Conservation (phyloP, 23 tunicate species). For the Styela clava region DNA sequence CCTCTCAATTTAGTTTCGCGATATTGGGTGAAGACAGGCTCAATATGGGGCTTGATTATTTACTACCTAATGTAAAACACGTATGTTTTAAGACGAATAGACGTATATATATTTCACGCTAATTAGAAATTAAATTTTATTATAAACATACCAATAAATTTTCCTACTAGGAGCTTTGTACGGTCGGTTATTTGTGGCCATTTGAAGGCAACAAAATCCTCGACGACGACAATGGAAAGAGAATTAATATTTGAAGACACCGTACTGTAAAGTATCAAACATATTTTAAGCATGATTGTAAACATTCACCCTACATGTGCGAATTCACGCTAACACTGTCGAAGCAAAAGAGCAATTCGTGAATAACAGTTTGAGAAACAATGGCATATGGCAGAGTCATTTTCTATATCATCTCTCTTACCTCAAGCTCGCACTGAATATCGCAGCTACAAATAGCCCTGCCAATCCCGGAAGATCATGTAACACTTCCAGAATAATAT, state of each 20-base stretch:
- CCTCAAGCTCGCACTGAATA: background rate
- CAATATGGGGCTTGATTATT: no score
- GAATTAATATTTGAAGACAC: background rate
- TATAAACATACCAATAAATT: background rate
- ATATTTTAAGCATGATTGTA: background rate
- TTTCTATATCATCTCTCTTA: no score
- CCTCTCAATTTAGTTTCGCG: no score
- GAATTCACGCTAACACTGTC: no score
- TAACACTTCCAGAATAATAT: background rate
- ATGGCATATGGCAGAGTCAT: no score
- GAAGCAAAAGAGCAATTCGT: no score
- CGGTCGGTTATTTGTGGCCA: background rate
- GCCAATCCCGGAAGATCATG: background rate
- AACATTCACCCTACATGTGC: background rate
- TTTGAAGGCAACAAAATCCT: background rate
- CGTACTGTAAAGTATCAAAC: background rate
- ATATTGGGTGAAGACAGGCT: no score
- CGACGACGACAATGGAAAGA: background rate
- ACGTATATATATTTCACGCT: no score
- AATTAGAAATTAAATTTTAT: no score
- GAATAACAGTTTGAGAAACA: no score
- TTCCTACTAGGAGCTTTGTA: background rate
- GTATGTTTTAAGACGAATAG: no score
- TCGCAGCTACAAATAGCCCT: background rate
- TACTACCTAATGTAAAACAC: no score